Evolutionary conservation across 2,113 vertebrate species (phyloP).

Genomic region (Herpailurus yagouaroundi): DNA sequence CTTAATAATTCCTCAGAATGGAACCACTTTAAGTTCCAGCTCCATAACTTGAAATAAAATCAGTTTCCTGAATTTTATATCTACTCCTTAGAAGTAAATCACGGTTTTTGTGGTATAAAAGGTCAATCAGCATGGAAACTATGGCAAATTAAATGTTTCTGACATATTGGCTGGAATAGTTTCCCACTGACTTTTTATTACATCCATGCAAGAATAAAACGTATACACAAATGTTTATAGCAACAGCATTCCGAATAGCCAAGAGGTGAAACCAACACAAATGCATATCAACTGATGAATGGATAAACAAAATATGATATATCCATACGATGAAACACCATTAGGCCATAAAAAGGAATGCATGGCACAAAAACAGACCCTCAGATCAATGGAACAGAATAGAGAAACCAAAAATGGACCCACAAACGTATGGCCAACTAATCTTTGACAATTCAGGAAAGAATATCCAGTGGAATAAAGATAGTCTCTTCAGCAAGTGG

Average conservation of each 20-base stretch:
- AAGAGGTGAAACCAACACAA: not conserved
- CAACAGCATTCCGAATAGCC: not conserved
- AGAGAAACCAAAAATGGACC: no score
- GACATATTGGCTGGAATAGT: not conserved
- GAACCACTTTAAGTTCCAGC: slow-evolving; percentile 9
- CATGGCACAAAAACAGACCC: not conserved
- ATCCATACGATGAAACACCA: not conserved
- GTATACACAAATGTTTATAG: not conserved
- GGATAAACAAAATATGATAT: not conserved
- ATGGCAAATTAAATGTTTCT: not conserved
- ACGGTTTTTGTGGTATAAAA: not conserved
- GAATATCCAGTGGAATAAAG: no score
- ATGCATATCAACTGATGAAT: not conserved
- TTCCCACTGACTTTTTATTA: not conserved
- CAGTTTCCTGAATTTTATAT: not conserved
- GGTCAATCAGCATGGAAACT: not conserved
- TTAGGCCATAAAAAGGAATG: not conserved
- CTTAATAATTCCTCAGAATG: not conserved
- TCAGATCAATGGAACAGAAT: no score
- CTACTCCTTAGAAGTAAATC: not conserved
- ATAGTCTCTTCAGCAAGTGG: no score
- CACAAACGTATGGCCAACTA: no score
- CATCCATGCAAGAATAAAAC: not conserved
- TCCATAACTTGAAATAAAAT: not conserved
- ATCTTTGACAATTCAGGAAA: no score